Conservation (phyloP, 2,113 vertebrate genomes). For the Dinomys branickii region DNA sequence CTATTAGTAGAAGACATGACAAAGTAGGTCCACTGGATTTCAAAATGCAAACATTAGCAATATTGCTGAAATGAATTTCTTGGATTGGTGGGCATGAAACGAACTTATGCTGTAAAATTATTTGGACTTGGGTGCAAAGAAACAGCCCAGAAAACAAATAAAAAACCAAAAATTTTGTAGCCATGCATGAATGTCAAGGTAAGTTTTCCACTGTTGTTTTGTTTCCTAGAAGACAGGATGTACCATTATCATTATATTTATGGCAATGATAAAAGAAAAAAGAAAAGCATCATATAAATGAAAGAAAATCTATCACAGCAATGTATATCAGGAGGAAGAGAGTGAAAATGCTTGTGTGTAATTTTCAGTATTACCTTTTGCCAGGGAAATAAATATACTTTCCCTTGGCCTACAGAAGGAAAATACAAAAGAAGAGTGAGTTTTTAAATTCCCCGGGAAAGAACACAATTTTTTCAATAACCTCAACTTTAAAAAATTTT, state of each 20-base stretch:
- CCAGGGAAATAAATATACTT: background rate
- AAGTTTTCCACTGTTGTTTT: background rate
- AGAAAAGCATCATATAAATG: background rate
- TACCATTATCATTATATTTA: background rate
- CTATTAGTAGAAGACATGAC: background rate
- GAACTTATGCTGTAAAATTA: background rate
- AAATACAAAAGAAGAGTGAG: background rate
- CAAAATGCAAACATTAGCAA: background rate
- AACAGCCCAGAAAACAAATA: background rate
- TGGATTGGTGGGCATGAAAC: accelerated
- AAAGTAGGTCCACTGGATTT: background rate
- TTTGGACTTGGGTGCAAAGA: background rate
- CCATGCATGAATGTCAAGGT: background rate
- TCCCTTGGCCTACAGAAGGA: background rate
- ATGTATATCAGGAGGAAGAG: background rate
- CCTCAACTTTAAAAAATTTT: background rate
- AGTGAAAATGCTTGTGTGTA: background rate
- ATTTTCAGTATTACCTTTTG: background rate
- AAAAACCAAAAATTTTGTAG: background rate
- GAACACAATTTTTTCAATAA: background rate
- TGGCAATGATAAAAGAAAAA: background rate
- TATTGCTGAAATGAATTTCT: background rate
- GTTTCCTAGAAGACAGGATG: background rate
- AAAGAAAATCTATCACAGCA: background rate
- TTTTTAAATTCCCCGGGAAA: background rate